Evolutionary conservation across 2,113 vertebrate species (phyloP).

Genomic region (Xiphophorus maculatus): DNA sequence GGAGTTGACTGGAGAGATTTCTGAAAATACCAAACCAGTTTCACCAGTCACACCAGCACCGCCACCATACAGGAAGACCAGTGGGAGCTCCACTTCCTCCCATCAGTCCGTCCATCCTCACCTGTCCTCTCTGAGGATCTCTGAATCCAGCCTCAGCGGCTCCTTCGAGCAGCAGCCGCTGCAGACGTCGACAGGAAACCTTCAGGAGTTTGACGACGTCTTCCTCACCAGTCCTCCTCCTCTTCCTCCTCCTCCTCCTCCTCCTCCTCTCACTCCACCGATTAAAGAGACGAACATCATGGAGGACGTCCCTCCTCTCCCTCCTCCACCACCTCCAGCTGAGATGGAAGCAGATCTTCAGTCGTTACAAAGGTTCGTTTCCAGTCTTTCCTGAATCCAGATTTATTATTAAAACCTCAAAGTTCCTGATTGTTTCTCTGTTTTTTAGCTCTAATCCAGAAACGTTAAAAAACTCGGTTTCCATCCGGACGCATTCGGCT

Average conservation of each 20-base stretch:
- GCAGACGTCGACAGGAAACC: conserved; percentile 5
- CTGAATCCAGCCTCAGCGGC: conserved; percentile 80
- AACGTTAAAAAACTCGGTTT: background rate
- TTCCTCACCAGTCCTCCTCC: conserved; percentile 77
- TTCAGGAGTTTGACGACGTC: conserved; percentile 81
- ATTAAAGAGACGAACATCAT: conserved; percentile 61
- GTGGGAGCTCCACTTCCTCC: background rate
- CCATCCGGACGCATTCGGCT: background rate
- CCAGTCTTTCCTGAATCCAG: background rate
- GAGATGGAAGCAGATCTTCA: conserved; percentile 14
- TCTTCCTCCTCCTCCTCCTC: conserved; percentile 25
- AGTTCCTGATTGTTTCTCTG: no score
- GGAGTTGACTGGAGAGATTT: conserved; percentile 19
- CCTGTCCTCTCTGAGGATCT: conserved; percentile 82
- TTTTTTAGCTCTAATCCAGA: background rate
- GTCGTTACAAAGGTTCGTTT: conserved; percentile 36
- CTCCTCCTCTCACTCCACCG: conserved; percentile 36
- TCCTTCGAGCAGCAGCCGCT: background rate
- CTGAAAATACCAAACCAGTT: conserved; percentile 11
- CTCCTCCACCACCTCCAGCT: conserved; percentile 65
- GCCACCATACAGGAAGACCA: conserved; percentile 29
- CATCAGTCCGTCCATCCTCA: conserved; percentile 32
- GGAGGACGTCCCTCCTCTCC: conserved; percentile 75
- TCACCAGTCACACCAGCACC: conserved; percentile 1
- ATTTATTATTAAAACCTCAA: background rate